Evolutionary conservation across 2,888 invertebrate species (phyloP), one percentile per base, ranked within the genome.

Genomic region (Eueremaeus valkanovi): DNA sequence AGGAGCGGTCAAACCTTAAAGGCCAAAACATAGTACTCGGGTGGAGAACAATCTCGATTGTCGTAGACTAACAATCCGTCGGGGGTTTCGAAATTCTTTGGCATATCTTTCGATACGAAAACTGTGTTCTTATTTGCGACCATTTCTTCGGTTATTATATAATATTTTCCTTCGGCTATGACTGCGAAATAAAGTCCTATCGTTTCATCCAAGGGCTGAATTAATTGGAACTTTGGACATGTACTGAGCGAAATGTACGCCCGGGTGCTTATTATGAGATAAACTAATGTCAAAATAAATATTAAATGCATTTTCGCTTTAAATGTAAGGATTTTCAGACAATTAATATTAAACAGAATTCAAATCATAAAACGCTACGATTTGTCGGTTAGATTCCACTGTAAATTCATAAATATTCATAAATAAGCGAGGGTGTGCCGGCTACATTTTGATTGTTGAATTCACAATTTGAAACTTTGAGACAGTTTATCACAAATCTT

Each of bases 121-220:
- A 40, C 6, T 40, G 2, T 40, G 1, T 24, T 3, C 13, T 8
- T 33, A 1, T 27, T 13, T 5, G 21, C 24, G 1, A n/a, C n/a
- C 36, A 6, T 36, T 18, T 36, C 24, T n/a, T 68, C 21, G 1
- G 21, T 36, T 9, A 68, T 68, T 3, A 42, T 3, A 42, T 40
- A 68, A 21, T 68, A 68, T 24, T 40, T 68, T 0, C 24, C 42
- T 3, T 24, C 27, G 1, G 68, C 16, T 1, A 68, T 24, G 13
- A 68, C 16, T 0, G 21, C 33, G 24, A 21, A 68, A 0, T 21
- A 68, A 1, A 68, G 24, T 1, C 42, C 68, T 21, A 24, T 40
- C n/a, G 8, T 21, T 6, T 40, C 40, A 68, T 68, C 40, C 27
- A 68, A 68, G 16, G 68, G 68, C 40, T 68, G 68, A 24, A 68